These are phyloP conservation scores for Pangasius djambal DNA, from an alignment of 2,797 vertebrate species.

Conservation along the genomic window DNA sequence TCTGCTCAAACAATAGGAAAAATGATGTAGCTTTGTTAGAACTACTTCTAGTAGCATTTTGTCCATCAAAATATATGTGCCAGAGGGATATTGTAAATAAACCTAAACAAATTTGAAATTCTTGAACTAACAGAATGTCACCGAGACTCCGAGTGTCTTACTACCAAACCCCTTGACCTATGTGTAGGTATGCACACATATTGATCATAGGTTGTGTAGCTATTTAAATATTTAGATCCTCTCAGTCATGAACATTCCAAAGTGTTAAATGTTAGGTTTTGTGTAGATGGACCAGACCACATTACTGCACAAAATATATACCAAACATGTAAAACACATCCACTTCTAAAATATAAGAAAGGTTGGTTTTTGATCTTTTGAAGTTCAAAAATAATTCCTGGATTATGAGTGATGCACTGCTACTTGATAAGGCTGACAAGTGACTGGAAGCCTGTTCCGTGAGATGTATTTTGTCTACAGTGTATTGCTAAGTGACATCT, in stretches of 20 bases:
- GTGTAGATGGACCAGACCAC: background rate
- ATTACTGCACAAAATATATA: background rate
- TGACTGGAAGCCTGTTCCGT: conserved; percentile 56
- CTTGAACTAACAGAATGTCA: conserved; percentile 1
- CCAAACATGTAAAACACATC: background rate
- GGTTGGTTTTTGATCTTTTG: background rate
- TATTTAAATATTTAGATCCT: background rate
- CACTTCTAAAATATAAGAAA: background rate
- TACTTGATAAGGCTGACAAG: conserved; percentile 67
- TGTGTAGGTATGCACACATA: background rate
- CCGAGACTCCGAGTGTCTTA: background rate
- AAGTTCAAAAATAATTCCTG: background rate
- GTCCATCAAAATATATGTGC: background rate
- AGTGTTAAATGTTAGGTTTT: background rate
- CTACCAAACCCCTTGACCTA: background rate
- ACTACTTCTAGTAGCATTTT: background rate
- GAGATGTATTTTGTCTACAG: conserved; percentile 54
- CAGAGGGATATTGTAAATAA: conserved; percentile 8
- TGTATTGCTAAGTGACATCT: background rate
- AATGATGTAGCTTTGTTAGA: background rate
- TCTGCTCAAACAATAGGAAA: too few relatives aligned
- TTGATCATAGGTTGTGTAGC: background rate
- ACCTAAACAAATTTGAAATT: background rate
- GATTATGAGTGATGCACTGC: conserved; percentile 69
- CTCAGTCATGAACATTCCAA: background rate